Base-by-base conservation (phyloP, 2,113 vertebrate genomes). In the Argyrosomus japonicus region DNA sequence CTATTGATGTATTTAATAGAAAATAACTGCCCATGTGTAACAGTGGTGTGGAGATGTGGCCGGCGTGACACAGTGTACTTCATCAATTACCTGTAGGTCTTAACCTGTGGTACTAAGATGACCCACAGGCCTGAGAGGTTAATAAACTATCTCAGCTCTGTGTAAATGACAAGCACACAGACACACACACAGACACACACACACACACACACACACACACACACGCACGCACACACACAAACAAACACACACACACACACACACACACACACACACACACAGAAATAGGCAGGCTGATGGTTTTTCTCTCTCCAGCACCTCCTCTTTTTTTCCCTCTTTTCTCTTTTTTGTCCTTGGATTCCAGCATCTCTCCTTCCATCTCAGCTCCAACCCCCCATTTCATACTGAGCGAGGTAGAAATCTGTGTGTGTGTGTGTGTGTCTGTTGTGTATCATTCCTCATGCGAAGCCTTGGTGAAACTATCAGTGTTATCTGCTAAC, bases 401-500 rank as follows among this genome's bases (percentile, higher is more conserved):
- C 56, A 36, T 75, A 62, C 47, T 7, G 50, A 47, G 62, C 54
- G 72, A 83, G 82, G 78, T 23, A 75, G 57, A 77, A 78, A 68
- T 60, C 15, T 67, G 0, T 86, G 58, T 85, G 87, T 61, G 58
- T 85, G 87, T 61, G 72, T 83, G 71, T 84, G 75, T 69, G 85
- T 81, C 71, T 77, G 84, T 90, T 93, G 89, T 92, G 92, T 85
- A 88, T 89, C 86, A 75, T 83, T 84, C 79, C 88, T 92, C 91
- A 92, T 91, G 91, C 80, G 82, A 53, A 87, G 81, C 93, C 77
- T 50, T 81, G 82, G 91, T 40, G 36, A 90, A 90, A 91, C 94
- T 94, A 92, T 94, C 89, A 83, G 90, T 87, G 93, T 92, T 94
- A 95, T 95, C 94, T 93, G 45, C 88, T 88, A 93, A 93, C 92